Conservation (phyloP, 1,140 invertebrate genomes). For the Hesperophylax magnus region DNA sequence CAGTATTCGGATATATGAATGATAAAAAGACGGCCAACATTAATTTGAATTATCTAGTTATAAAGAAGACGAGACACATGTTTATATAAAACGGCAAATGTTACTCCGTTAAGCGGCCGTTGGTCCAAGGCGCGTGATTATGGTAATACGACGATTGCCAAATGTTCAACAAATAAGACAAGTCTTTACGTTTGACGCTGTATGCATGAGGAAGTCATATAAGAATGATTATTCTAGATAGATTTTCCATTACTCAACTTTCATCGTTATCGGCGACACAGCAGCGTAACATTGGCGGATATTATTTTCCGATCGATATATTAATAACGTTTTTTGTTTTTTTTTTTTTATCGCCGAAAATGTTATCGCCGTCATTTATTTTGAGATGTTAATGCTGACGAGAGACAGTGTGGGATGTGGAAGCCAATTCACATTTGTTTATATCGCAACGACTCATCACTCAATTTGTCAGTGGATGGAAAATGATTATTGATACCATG, state of each 20-base stretch:
- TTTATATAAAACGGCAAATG: slow-evolving; percentile 44
- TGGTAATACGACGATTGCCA: slow-evolving; percentile 8
- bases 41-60: slow-evolving; percentile 54
- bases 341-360: not conserved
- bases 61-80: slow-evolving; percentile 44
- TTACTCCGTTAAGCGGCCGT: slow-evolving; percentile 14
- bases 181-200: not conserved
- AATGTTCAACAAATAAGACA: not conserved
- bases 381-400: not conserved
- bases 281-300: no score
- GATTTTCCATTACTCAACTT: not conserved
- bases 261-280: no score
- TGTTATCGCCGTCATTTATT: not conserved
- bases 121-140: not conserved
- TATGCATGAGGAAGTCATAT: not conserved
- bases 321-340: no score
- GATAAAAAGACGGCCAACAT: slow-evolving; percentile 50
- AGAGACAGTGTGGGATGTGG: not conserved
- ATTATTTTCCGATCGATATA: no score
- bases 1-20: slow-evolving; percentile 48
- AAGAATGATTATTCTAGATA: not conserved
- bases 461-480: no score
- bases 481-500: no score
- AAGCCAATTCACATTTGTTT: not conserved
- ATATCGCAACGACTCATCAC: not conserved